Percentiles rank a stretch among this genome's conserved stretches.
Conservation (phyloP, 2,888 invertebrate species). For the Atherix ibis region DNA sequence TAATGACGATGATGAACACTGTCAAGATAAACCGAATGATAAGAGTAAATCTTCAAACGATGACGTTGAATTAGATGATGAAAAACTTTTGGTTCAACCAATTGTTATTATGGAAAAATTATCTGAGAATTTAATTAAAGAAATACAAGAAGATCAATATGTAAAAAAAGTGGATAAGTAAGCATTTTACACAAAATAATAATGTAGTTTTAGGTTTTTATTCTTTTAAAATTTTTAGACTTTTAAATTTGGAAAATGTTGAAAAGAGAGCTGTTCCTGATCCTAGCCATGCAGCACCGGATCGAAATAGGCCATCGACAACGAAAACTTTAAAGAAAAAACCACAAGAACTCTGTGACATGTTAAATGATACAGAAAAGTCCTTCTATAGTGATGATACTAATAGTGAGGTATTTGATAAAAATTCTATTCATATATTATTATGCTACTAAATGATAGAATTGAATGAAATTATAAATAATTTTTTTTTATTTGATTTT, state of each 20-base stretch:
- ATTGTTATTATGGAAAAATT: slow-evolving; percentile 4
- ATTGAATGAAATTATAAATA: neutral
- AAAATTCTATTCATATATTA: slow-evolving; percentile 5
- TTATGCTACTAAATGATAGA: slow-evolving; percentile 3
- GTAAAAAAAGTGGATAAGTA: slow-evolving; percentile 27
- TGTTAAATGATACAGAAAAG: slow-evolving; percentile 11
- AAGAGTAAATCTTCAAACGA: neutral
- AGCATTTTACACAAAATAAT: too few species aligned
- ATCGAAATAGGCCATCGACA: too few species aligned
- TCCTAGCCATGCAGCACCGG: too few species aligned
- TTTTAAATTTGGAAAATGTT: too few species aligned
- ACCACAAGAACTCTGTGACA: slow-evolving; percentile 9
- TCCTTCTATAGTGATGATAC: slow-evolving; percentile 18
- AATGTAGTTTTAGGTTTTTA: too few species aligned
- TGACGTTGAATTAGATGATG: slow-evolving; percentile 3
- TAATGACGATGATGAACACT: slow-evolving; percentile 7
- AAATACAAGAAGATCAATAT: slow-evolving; percentile 15
- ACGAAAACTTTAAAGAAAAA: slow-evolving; percentile 12
- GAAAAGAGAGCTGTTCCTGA: too few species aligned
- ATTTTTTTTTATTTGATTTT: slow-evolving; percentile 2
- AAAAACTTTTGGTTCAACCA: slow-evolving; percentile 3
- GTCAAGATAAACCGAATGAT: neutral
- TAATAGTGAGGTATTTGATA: slow-evolving; percentile 21
- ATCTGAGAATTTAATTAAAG: slow-evolving; percentile 10
- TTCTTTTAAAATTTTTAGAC: too few species aligned